Evolutionary conservation across 2,113 vertebrate species (phyloP).

Genomic region (Thomomys bottae): DNA sequence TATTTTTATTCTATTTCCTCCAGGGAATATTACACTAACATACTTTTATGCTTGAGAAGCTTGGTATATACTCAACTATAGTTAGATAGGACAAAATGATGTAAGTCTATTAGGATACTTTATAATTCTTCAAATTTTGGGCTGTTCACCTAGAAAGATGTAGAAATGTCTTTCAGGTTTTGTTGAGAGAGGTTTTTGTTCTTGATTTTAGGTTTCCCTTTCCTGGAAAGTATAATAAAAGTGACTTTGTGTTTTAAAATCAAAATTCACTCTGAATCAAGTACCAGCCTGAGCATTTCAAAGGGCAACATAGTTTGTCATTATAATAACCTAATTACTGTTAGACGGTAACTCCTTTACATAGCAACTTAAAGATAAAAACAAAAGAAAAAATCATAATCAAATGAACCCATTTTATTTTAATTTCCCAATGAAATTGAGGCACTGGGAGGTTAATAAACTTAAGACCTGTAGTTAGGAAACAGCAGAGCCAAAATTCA

Average conservation of each 20-base stretch:
- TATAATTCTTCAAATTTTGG: background rate
- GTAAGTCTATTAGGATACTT: background rate
- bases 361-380: no score
- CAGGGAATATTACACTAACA: background rate
- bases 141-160: background rate
- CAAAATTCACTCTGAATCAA: background rate
- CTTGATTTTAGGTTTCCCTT: background rate
- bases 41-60: background rate
- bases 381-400: no score
- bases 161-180: background rate
- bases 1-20: background rate
- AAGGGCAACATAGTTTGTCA: background rate
- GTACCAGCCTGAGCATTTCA: background rate
- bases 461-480: background rate
- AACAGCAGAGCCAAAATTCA: slow-evolving; percentile 24
- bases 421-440: background rate
- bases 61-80: background rate
- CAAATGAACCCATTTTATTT: background rate
- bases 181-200: background rate
- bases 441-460: slow-evolving; percentile 24
- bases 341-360: no score
- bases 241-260: background rate
- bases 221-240: background rate
- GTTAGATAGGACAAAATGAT: background rate
- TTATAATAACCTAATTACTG: background rate